Evolutionary conservation across 1,140 invertebrate genomes (phyloP).

Genomic region (Maniola jurtina): DNA sequence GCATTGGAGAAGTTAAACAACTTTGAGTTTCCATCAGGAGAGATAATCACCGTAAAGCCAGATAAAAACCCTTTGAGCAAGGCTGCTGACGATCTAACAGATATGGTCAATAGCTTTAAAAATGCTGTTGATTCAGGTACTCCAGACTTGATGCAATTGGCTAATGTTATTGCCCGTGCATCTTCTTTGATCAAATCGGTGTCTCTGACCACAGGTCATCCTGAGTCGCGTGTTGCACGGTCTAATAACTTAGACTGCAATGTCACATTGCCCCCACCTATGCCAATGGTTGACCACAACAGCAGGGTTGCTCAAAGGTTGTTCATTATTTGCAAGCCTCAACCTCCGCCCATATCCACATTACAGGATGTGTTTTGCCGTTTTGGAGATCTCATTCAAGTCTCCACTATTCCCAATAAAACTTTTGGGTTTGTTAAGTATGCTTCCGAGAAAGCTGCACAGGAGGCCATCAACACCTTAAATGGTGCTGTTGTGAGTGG

Average conservation of each 20-base stretch:
- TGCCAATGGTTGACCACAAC: constrained; percentile 83
- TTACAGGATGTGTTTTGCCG: constrained; percentile 94
- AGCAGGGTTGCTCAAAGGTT: constrained; percentile 59
- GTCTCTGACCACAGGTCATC: constrained; percentile 36
- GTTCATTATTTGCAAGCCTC: constrained; percentile 90
- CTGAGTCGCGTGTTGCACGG: constrained; percentile 28
- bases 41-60: constrained; percentile 57
- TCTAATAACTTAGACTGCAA: constrained; percentile 60
- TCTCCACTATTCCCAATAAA: constrained; percentile 92
- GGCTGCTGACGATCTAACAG: constrained; percentile 56
- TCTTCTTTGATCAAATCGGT: constrained; percentile 64
- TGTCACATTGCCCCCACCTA: constrained; percentile 84
- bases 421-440: constrained; percentile 96
- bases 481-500: constrained; percentile 91
- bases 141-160: constrained; percentile 56
- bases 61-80: constrained; percentile 54
- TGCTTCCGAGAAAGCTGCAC: constrained; percentile 87
- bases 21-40: constrained; percentile 71
- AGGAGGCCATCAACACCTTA: constrained; percentile 86
- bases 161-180: constrained; percentile 66
- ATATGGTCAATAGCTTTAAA: constrained; percentile 65
- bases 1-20: constrained; percentile 62
- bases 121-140: constrained; percentile 50
- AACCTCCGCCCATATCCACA: constrained; percentile 88
- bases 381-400: constrained; percentile 96